Percentiles rank a stretch among this genome's conserved stretches.
Conservation (phyloP, 2,113 vertebrate genomes). For the Eubucco bourcierii region DNA sequence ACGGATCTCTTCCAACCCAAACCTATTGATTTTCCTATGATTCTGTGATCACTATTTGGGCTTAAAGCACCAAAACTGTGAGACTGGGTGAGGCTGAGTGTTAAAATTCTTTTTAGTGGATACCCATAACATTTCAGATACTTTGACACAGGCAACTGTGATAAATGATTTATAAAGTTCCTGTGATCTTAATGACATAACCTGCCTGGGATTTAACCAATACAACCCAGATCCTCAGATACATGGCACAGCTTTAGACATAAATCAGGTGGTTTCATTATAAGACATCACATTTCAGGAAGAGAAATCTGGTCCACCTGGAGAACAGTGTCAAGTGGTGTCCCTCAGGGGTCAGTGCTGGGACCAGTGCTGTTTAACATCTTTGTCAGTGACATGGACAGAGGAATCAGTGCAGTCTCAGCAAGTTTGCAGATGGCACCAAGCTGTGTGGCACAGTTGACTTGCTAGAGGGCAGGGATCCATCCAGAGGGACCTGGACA, state of each 20-base stretch:
- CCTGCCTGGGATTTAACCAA: neutral
- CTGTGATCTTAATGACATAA: neutral
- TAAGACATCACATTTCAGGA: neutral
- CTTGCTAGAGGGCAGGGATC: too few relatives aligned
- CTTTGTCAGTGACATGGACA: too few relatives aligned
- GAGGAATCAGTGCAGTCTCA: too few relatives aligned
- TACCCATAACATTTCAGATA: fast-evolving
- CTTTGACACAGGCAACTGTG: neutral
- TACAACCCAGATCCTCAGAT: neutral
- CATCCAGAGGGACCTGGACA: too few relatives aligned
- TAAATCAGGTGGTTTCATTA: neutral
- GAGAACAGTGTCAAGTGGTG: too few relatives aligned
- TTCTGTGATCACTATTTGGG: neutral
- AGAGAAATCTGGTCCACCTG: too few relatives aligned
- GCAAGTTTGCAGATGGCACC: too few relatives aligned
- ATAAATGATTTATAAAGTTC: neutral
- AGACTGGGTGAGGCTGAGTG: neutral
- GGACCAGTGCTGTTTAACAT: too few relatives aligned
- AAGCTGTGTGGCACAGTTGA: too few relatives aligned
- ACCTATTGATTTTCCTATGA: too few relatives aligned
- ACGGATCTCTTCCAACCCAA: too few relatives aligned
- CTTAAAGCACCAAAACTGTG: neutral
- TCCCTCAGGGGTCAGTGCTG: too few relatives aligned
- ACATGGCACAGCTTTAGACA: neutral
- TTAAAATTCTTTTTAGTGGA: neutral